Base-by-base conservation (phyloP, 2,888 invertebrate species). In the Eupsilia transversa region DNA sequence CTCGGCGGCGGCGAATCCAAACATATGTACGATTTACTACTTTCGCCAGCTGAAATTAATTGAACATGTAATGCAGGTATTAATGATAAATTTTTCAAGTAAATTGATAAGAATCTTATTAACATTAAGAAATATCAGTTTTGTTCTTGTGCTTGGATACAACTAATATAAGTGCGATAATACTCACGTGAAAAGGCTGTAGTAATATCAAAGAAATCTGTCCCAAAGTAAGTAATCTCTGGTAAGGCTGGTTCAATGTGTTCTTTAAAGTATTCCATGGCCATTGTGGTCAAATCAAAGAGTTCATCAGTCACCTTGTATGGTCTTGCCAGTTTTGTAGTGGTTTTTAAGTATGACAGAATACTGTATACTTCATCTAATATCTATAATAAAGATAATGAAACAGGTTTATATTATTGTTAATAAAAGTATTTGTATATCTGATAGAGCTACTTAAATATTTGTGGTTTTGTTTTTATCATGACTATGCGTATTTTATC, bases 181-280 rank as follows among this genome's bases (percentile, higher is more conserved):
- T 91, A 96, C 97, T 97, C 92, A 97, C 97, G 97, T 86, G 97
- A 97, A 93, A 97, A 97, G 72, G 97, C 97, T 84, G 97, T 97
- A 72, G 97, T 97, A 85, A 98, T 97, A 92, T 98, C 98, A 90
- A 98, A 97, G 94, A 98, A 98, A 92, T 98, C 98, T 68, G 98
- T 97, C 86, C 98, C 98, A 93, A 98, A 98, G 93, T 98, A 98
- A 65, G 98, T 98, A 84, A 99, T 98, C 94, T 98, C 98, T 54
- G 99, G 99, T 90, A 99, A 96, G 86, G 97, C 97, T 12, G 99
- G 98, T 93, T 99, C 99, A 92, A 99, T 98, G 89, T 98, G 98
- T 93, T 99, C 99, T 93, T 99, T 99, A 94, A 99, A 99, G 94
- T 99, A 99, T 94, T 99, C 99, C 99, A 99, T 99, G 52, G 99